Evolutionary conservation across 1,140 invertebrate species (phyloP), one percentile per base, ranked within the genome.

Genomic region (Armadillidium nasatum): DNA sequence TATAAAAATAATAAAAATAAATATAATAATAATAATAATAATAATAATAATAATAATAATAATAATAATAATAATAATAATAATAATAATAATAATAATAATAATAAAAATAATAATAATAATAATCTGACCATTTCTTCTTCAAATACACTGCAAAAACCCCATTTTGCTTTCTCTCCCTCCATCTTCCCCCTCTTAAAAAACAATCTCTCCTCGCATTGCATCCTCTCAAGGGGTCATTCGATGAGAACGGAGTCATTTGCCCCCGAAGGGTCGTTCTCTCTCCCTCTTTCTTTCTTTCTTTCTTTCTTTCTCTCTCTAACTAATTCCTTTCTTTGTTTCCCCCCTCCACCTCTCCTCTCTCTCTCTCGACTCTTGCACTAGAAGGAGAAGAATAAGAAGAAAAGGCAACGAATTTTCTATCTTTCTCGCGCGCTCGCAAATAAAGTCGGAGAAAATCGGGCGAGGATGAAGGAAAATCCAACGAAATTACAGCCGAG

Each of bases 381-480:
- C 11, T 13, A 7, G 19, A 19, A 60, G 19, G 11, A 19, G 19
- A 60, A 15, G 50, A 60, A 19, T 60, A 33, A 33, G 33, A 60
- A 60, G 50, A 60, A 60, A 19, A 60, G 19, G 11, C 2, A 60
- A 60, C 19, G 50, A 60, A 19, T 60, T 60, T 60, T 60, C 50
- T 60, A 33, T 33, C 33, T 33, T 33, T 33, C 33, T 33, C 33
- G 33, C 33, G 33, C 33, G 2, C 33, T 33, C 50, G 11, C 50
- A 60, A 60, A 60, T 60, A 60, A 60, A 60, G 50, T 60, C 50
- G 50, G 50, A 60, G 50, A 60, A 60, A 60, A 60, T 60, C 50
- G 50, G 11, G 50, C 50, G 50, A 15, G 50, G 50, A 60, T 60
- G 50, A 60, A 60, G 50, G 50, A 60, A 60, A 60, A 60, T 60